These are phyloP conservation scores for Minunthozetes semirufus DNA, from an alignment of 2,888 invertebrate species.

Conservation along the genomic window DNA sequence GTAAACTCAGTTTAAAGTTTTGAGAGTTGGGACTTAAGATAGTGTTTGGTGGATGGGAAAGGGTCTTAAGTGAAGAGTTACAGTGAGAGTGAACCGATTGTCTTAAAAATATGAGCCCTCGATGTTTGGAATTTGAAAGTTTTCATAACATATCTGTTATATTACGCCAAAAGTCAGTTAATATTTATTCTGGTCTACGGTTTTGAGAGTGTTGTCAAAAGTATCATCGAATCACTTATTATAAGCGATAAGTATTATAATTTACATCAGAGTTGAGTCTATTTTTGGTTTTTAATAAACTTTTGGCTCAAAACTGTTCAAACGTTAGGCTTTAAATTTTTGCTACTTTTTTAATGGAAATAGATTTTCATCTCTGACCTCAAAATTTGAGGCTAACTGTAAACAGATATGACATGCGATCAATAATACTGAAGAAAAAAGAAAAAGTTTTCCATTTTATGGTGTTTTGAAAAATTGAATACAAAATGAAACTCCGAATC, in stretches of 20 bases:
- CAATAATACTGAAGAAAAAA: neutral
- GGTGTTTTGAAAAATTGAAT: too few relatives aligned
- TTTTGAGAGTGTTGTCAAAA: conserved; percentile 3
- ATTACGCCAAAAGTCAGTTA: neutral
- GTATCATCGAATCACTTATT: neutral
- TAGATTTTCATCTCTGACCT: neutral
- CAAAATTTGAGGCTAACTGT: neutral
- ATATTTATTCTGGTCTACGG: neutral
- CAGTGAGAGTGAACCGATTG: too few relatives aligned
- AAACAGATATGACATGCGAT: conserved; percentile 1
- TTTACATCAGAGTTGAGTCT: neutral
- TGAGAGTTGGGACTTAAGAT: too few relatives aligned
- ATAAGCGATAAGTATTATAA: conserved; percentile 3
- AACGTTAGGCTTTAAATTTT: neutral
- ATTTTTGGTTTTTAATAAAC: neutral
- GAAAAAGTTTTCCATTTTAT: too few relatives aligned
- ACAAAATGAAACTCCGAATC: too few relatives aligned
- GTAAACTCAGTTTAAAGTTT: too few relatives aligned
- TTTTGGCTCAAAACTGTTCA: neutral
- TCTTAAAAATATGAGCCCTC: too few relatives aligned
- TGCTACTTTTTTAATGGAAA: neutral
- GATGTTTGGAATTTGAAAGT: neutral
- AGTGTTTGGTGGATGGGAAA: too few relatives aligned
- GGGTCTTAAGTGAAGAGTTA: too few relatives aligned
- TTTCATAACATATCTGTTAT: neutral